Conservation (phyloP, 64 coral and sea anemone species). For the Actinia equina region DNA sequence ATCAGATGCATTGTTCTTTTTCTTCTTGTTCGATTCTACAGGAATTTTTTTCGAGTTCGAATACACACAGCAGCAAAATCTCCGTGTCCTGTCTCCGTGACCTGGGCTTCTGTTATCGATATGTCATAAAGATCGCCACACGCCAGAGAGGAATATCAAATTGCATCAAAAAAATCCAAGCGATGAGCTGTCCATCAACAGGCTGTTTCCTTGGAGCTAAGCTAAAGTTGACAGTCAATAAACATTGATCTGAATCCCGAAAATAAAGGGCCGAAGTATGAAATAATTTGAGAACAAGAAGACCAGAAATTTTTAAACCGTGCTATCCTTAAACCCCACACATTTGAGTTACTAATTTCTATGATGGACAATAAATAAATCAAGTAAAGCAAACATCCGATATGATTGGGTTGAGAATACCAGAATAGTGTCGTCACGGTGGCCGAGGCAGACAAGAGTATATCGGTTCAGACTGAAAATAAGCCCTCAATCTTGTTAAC, state of each 20-base stretch:
- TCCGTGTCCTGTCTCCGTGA: neutral
- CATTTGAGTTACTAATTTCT: neutral
- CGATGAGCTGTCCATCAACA: neutral
- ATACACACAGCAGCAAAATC: neutral
- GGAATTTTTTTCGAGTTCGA: neutral
- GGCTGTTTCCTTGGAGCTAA: neutral
- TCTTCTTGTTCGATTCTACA: neutral
- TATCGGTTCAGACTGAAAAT: neutral
- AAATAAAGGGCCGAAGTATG: neutral
- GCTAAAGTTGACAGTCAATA: neutral
- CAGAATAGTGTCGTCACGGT: constrained; percentile 8
- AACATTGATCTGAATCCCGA: neutral
- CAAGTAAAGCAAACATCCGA: neutral
- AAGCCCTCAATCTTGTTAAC: neutral
- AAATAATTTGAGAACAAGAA: neutral
- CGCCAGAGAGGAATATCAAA: neutral
- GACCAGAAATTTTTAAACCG: neutral
- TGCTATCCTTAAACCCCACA: neutral
- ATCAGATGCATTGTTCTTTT: neutral
- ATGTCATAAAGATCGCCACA: neutral
- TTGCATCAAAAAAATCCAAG: neutral
- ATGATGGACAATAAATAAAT: constrained; percentile 1
- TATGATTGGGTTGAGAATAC: constrained; percentile 8
- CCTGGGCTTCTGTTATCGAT: neutral
- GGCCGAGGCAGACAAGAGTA: neutral